Base-by-base conservation (phyloP, 2,888 invertebrate species). In the Ophioninae sp. region DNA sequence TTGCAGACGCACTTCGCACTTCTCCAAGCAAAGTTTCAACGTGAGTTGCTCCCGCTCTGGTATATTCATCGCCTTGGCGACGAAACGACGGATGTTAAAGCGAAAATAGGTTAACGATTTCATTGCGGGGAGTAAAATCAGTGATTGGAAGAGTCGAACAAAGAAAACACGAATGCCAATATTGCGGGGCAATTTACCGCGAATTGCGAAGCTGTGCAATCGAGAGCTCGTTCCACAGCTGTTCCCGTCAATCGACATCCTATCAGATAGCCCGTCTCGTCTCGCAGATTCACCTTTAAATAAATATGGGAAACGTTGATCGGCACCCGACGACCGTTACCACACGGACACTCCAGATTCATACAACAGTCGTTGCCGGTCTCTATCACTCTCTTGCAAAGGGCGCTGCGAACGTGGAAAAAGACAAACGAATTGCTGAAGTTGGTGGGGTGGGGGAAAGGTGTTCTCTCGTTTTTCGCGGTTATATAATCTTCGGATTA, bases 191-290 rank as follows among this genome's bases (percentile, higher is more conserved):
- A 17, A 70, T 30, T 30, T 86, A 92, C 93, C 86, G 88, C 88
- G 68, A 92, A 88, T 77, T 90, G 87, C 7, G 85, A 78, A 17
- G 88, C 88, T 62, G 88, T 89, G 64, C 89, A 90, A 10, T 88
- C 88, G 8, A 93, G 79, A 30, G 88, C 88, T 23, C 87, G 85
- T 86, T 93, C 93, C 1, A 92, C 93, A 1, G 86, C 87, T 7
- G 86, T 44, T 37, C 91, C 92, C 65, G 83, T 88, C 72, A 93
- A 85, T 84, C 90, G 88, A 79, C 93, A 93, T 10, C 92, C 92
- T n/a, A 93, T 89, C 0, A 93, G 88, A 84, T 92, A 92, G 39
- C 93, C 93, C 0, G 92, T 91, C 8, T 90, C 87, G 64, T 93
- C 93, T 84, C 91, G 92, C 0, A 93, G 77, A 86, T 91, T 92